Percentiles rank a stretch among this genome's conserved stretches.
Evolutionary conservation across 2,113 vertebrate genomes (phyloP).

Genomic region (Trogon surrucura): DNA sequence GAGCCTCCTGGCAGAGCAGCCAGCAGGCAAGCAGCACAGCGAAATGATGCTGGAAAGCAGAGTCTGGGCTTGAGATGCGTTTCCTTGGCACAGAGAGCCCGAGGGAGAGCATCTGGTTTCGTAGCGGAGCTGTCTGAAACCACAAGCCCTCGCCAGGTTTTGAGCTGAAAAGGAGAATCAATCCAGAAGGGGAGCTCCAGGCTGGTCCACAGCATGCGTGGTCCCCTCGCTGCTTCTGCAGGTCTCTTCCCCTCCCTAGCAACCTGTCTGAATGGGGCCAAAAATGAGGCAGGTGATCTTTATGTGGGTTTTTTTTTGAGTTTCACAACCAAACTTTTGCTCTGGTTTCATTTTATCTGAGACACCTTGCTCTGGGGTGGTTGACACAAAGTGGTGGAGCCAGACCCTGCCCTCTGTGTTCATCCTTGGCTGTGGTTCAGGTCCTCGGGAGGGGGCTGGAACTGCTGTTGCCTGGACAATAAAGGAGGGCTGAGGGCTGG

Average conservation of each 20-base stretch:
- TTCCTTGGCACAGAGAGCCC: background rate
- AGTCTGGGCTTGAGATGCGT: background rate
- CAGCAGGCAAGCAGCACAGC: background rate
- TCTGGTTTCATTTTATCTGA: background rate
- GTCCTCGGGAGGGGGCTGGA: background rate
- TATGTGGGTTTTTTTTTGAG: background rate
- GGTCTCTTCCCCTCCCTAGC: rapidly evolving
- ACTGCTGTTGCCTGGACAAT: background rate
- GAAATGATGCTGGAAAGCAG: background rate
- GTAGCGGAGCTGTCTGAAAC: background rate
- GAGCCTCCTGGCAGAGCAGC: background rate
- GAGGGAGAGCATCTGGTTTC: conserved; percentile 15
- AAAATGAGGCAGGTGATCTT: background rate
- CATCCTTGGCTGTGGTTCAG: background rate
- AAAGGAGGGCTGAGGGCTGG: background rate
- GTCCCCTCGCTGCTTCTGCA: background rate
- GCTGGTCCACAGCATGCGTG: rapidly evolving
- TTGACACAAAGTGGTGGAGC: background rate
- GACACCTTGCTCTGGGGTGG: background rate
- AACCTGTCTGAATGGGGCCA: rapidly evolving
- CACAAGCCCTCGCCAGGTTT: background rate
- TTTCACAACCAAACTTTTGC: background rate
- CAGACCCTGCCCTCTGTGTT: background rate
- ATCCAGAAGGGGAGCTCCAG: background rate
- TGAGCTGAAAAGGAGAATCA: background rate